These are phyloP conservation scores for Coracias cyanogaster DNA, from an alignment of 2,797 vertebrate genomes.

Conservation along the genomic window DNA sequence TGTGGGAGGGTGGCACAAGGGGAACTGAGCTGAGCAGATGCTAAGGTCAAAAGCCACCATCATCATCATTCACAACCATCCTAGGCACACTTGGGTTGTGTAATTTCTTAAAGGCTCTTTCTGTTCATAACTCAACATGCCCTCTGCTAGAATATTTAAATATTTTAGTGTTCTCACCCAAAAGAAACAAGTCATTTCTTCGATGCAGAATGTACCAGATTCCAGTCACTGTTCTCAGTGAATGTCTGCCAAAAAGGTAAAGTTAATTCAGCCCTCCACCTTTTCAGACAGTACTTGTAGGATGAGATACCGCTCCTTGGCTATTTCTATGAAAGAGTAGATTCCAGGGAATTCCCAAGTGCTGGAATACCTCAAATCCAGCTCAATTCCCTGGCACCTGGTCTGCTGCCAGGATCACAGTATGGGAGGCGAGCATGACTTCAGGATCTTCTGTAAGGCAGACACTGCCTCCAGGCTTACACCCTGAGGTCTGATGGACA, in stretches of 20 bases:
- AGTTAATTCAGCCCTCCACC: not conserved
- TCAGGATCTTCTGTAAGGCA: not conserved
- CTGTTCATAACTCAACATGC: not conserved
- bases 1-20: not conserved
- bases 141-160: not conserved
- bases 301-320: not conserved
- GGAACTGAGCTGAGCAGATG: not conserved
- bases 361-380: not conserved
- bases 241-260: not conserved
- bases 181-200: not conserved
- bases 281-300: not conserved
- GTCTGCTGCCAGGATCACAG: not conserved
- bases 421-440: not conserved
- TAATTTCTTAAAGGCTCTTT: not conserved
- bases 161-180: not conserved
- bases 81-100: fast-evolving
- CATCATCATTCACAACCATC: too few relatives aligned
- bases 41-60: not conserved
- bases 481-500: fast-evolving
- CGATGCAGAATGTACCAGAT: not conserved
- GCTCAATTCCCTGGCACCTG: not conserved
- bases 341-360: not conserved
- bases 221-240: not conserved
- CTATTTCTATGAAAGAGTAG: not conserved
- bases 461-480: not conserved